phyloP scores from a whole-genome alignment of 2,797 vertebrate species.

The Cyclura pinguis region DNA sequence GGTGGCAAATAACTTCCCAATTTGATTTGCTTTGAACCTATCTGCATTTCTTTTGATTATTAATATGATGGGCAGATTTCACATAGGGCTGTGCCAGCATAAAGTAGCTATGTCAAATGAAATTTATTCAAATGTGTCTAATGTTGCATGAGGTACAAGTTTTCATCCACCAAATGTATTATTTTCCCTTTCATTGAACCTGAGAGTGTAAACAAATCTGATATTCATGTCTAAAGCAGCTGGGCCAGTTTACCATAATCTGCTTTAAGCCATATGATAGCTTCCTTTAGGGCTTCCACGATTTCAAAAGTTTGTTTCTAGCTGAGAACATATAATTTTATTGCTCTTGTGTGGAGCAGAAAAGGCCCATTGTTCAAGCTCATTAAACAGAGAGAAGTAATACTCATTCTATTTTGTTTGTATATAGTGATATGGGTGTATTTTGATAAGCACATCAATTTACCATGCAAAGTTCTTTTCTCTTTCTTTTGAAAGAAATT shows the following conservation, averaged over 20 bases:
- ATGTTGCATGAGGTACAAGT: constrained; percentile 48
- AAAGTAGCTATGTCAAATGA: constrained; percentile 63
- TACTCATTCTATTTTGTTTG: constrained; percentile 44
- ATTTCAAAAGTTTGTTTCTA: constrained; percentile 55
- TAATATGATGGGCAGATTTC: constrained; percentile 69
- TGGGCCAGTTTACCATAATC: constrained; percentile 43
- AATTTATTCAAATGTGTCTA: constrained; percentile 60
- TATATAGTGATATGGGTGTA: constrained; percentile 46
- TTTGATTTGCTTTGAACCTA: constrained; percentile 63
- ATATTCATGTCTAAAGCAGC: constrained; percentile 48
- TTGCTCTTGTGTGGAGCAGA: constrained; percentile 54
- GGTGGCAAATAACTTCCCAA: constrained; percentile 71
- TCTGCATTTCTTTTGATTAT: constrained; percentile 75
- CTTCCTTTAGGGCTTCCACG: constrained; percentile 51
- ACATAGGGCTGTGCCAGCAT: constrained; percentile 56
- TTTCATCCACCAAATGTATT: constrained; percentile 57
- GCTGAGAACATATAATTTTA: constrained; percentile 52
- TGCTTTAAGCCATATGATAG: constrained; percentile 4
- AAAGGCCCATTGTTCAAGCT: constrained; percentile 53
- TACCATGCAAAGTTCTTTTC: constrained; percentile 33
- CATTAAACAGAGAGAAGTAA: constrained; percentile 56
- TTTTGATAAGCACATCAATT: constrained; percentile 63
- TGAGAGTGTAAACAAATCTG: constrained; percentile 42
- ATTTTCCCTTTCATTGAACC: constrained; percentile 63
- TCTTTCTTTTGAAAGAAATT: constrained; percentile 17